phyloP scores from a whole-genome alignment of 2,113 vertebrate genomes.

The Microcebus murinus region DNA sequence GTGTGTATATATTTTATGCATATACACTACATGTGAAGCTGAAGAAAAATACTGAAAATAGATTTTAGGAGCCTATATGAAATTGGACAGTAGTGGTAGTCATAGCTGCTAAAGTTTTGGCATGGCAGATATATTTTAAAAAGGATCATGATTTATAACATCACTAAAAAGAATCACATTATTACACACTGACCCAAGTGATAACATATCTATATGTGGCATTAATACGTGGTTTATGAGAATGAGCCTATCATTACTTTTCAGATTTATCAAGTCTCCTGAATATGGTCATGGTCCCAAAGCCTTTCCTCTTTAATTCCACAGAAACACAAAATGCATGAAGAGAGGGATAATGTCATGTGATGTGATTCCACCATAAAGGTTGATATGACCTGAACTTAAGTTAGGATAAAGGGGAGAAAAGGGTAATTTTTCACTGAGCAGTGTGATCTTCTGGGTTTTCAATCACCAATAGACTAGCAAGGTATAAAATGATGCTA shows the following conservation, averaged over 20 bases:
- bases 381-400: neutral
- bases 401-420: neutral
- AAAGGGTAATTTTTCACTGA: neutral
- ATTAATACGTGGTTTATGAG: neutral
- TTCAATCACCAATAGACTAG: neutral
- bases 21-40: neutral
- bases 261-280: neutral
- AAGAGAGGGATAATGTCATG: neutral
- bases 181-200: neutral
- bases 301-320: neutral
- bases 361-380: neutral
- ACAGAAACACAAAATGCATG: neutral
- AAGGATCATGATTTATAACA: neutral
- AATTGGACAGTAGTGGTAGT: neutral
- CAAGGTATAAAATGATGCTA: neutral
- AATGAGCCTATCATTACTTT: neutral
- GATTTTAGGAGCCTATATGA: neutral
- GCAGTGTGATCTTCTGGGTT: neutral
- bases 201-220: neutral
- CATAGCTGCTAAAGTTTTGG: neutral
- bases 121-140: neutral
- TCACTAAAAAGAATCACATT: neutral
- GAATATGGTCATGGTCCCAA: neutral
- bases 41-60: slow-evolving; percentile 1
- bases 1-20: neutral